Conservation (phyloP, 1,140 invertebrate species). For the Lepidurus couesii region DNA sequence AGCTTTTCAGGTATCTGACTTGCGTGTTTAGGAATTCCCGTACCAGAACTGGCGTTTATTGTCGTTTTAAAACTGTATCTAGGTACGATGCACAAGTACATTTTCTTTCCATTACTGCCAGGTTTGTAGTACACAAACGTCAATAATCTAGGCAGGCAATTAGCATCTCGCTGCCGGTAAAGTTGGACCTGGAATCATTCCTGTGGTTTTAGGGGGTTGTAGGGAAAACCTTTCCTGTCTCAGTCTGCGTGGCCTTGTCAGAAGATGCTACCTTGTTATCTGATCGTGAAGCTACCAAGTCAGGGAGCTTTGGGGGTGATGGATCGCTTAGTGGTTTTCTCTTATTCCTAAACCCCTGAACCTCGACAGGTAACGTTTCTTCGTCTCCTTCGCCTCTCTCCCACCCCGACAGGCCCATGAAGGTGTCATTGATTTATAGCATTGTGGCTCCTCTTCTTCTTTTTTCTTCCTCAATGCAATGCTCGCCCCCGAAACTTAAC, state of each 20-base stretch:
- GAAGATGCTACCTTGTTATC: slow-evolving; percentile 19
- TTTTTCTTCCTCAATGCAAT: background rate
- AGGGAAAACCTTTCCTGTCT: background rate
- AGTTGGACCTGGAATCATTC: background rate
- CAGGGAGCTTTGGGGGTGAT: background rate
- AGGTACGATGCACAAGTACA: background rate
- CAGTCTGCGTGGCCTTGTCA: background rate
- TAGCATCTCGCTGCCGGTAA: background rate
- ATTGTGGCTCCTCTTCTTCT: background rate
- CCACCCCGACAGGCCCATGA: background rate
- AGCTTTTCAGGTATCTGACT: too few relatives aligned
- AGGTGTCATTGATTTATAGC: slow-evolving; percentile 19
- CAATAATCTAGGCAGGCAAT: background rate
- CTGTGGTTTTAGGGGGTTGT: background rate
- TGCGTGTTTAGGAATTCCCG: too few relatives aligned
- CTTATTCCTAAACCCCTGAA: background rate
- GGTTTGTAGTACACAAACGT: background rate
- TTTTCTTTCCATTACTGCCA: background rate
- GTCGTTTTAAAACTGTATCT: too few relatives aligned
- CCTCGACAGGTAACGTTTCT: background rate
- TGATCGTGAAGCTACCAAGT: slow-evolving; percentile 13
- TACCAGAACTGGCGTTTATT: too few relatives aligned
- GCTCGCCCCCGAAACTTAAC: background rate
- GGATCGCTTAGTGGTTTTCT: slow-evolving; percentile 10
- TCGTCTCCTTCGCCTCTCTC: background rate